Evolutionary conservation across 2,113 vertebrate genomes (phyloP).

Genomic region (Gallinago paraguaiae): DNA sequence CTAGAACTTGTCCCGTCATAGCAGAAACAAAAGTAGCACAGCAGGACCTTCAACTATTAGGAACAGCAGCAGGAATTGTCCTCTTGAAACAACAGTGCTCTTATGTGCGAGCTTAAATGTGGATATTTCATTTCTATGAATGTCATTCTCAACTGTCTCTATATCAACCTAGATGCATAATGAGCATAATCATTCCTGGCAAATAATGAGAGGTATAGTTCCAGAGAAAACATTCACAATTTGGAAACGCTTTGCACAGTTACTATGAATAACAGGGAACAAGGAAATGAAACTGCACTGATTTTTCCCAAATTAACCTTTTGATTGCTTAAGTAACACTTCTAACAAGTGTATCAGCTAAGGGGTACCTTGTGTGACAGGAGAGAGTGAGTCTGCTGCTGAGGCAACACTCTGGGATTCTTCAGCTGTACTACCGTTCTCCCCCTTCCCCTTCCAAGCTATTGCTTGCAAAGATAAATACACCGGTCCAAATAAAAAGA

Average conservation of each 20-base stretch:
- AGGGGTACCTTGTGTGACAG: neutral
- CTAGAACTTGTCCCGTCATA: conserved; percentile 11
- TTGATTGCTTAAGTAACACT: neutral
- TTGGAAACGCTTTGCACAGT: neutral
- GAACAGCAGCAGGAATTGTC: neutral
- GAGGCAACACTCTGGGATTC: neutral
- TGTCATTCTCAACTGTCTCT: neutral
- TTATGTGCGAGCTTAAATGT: neutral
- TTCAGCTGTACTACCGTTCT: neutral
- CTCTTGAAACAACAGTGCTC: neutral
- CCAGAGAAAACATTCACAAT: neutral
- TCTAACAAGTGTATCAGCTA: neutral
- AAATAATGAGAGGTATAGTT: neutral
- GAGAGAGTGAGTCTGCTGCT: neutral
- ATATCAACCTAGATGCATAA: neutral
- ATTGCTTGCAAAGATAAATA: neutral
- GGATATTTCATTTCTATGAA: neutral
- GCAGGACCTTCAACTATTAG: conserved; percentile 20
- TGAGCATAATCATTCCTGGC: neutral
- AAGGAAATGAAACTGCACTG: neutral
- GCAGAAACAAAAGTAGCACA: conserved; percentile 33
- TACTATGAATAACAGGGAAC: neutral
- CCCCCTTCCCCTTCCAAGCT: fast-evolving
- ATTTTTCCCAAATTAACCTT: neutral
- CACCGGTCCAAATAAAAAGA: neutral